phyloP scores from a whole-genome alignment of 2,888 invertebrate genomes.

The Cyclophora punctaria region DNA sequence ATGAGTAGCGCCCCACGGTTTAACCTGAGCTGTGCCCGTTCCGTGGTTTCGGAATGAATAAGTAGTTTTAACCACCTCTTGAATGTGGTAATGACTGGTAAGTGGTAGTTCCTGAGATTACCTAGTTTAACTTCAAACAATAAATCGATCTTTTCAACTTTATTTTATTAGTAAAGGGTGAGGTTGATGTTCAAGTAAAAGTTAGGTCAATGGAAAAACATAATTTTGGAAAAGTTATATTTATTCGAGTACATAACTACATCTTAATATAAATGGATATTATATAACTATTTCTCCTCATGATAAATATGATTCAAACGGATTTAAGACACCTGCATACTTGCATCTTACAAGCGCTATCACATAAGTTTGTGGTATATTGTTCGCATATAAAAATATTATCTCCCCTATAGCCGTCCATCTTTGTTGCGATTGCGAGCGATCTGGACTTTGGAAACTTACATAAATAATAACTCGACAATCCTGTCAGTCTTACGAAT shows the following conservation, averaged over 20 bases:
- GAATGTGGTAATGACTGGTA: too few species aligned
- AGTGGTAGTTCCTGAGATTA: too few species aligned
- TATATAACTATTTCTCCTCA: constrained; percentile 69
- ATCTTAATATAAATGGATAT: constrained; percentile 72
- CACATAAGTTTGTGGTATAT: constrained; percentile 55
- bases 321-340: constrained; percentile 57
- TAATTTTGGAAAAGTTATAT: constrained; percentile 70
- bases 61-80: too few species aligned
- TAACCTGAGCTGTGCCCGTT: too few species aligned
- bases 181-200: not conserved
- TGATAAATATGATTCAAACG: constrained; percentile 70
- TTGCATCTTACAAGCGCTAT: constrained; percentile 55
- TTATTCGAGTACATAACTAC: constrained; percentile 77
- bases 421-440: constrained; percentile 40
- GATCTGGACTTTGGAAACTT: constrained; percentile 33
- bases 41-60: too few species aligned
- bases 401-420: constrained; percentile 40
- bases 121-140: too few species aligned
- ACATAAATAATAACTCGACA: constrained; percentile 12
- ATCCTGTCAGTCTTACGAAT: constrained; percentile 6
- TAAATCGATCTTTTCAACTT: too few species aligned
- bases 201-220: constrained; percentile 25
- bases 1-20: too few species aligned
- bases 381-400: constrained; percentile 57
- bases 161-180: too few species aligned